phyloP scores from a whole-genome alignment of 2,113 vertebrate species.

The Indicator indicator region DNA sequence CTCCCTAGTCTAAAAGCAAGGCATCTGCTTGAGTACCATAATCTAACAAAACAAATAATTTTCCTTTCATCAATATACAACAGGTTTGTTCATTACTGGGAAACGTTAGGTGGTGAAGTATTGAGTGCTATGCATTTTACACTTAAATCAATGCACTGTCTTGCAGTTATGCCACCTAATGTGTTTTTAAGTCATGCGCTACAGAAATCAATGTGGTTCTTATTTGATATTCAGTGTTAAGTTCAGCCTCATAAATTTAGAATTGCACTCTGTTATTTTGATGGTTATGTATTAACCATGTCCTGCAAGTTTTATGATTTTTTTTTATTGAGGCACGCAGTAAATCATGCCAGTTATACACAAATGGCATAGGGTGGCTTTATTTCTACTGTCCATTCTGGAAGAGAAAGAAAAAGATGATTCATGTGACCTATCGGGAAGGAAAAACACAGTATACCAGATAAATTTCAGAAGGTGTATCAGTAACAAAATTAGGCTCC shows the following conservation, averaged over 20 bases:
- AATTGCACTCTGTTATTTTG: conserved; percentile 87
- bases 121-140: conserved; percentile 82
- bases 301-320: conserved; percentile 88
- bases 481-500: conserved; percentile 66
- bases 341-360: conserved; percentile 82
- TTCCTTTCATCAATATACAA: conserved; percentile 83
- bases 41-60: conserved; percentile 84
- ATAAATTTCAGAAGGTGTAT: conserved; percentile 68
- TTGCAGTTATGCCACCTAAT: conserved; percentile 91
- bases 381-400: conserved; percentile 69
- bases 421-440: conserved; percentile 62
- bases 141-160: conserved; percentile 91
- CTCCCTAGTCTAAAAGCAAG: conserved; percentile 65
- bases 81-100: conserved; percentile 83
- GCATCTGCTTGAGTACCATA: conserved; percentile 61
- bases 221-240: conserved; percentile 89
- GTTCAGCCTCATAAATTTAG: conserved; percentile 89
- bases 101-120: conserved; percentile 79
- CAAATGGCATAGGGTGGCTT: conserved; percentile 60
- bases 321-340: conserved; percentile 75
- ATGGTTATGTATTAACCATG: conserved; percentile 88
- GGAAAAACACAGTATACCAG: conserved; percentile 65
- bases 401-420: conserved; percentile 56
- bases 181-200: conserved; percentile 92
- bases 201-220: conserved; percentile 89